Evolutionary conservation across 1,140 invertebrate species (phyloP).

Genomic region (Atta colombica): DNA sequence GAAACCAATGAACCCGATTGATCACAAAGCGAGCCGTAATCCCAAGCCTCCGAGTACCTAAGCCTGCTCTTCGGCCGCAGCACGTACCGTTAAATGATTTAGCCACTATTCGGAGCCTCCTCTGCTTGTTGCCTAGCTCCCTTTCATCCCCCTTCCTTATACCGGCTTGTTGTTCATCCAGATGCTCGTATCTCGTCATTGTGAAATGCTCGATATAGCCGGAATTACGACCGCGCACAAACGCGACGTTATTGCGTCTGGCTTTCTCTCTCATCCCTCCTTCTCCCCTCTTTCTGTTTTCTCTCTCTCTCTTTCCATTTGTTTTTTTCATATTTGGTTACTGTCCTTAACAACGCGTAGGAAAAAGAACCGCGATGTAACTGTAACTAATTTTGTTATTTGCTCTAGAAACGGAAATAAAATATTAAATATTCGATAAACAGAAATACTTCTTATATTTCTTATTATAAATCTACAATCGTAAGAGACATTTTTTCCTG

Average conservation of each 20-base stretch:
- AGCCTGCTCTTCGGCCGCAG: constrained; percentile 33
- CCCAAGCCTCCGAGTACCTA: constrained; percentile 33
- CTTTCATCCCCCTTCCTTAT: constrained; percentile 54
- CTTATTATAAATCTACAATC: not conserved
- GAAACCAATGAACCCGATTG: constrained; percentile 67
- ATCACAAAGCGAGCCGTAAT: constrained; percentile 68
- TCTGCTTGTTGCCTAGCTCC: constrained; percentile 49
- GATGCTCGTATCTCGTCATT: constrained; percentile 61
- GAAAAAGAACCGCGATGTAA: constrained; percentile 21
- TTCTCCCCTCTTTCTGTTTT: not conserved
- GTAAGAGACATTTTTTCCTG: not conserved
- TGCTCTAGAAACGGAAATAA: not conserved
- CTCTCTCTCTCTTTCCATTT: not conserved
- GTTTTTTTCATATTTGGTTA: not conserved
- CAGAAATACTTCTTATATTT: not conserved
- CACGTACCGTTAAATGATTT: constrained; percentile 69
- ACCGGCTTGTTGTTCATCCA: constrained; percentile 57
- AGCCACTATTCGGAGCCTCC: constrained; percentile 51
- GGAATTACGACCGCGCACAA: constrained; percentile 60
- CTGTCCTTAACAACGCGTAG: constrained; percentile 27
- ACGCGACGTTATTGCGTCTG: constrained; percentile 53
- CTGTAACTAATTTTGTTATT: constrained; percentile 10
- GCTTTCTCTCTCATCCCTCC: not conserved
- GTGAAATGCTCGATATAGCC: constrained; percentile 52
- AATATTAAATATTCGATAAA: not conserved